These are phyloP conservation scores for Rhinoptilus africanus DNA, from an alignment of 2,113 vertebrate species.

Conservation along the genomic window DNA sequence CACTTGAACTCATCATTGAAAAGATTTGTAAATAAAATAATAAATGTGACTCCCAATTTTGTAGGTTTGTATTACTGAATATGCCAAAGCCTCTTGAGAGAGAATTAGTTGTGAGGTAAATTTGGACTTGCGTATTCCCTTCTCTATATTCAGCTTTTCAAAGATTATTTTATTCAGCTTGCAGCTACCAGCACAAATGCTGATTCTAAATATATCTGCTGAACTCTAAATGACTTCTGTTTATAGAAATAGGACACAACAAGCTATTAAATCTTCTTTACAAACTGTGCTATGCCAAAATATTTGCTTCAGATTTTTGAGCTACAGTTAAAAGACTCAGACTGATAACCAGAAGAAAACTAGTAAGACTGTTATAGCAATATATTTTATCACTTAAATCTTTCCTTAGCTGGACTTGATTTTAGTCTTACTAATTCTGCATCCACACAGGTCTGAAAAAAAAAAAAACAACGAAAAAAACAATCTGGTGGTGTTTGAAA, in stretches of 20 bases:
- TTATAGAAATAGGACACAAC: constrained; percentile 78
- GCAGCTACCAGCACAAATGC: constrained; percentile 69
- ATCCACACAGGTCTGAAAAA: neutral
- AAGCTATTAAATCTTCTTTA: constrained; percentile 78
- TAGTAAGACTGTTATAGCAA: neutral
- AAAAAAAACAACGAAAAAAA: neutral
- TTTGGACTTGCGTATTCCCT: neutral
- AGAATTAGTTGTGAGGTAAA: neutral
- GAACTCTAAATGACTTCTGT: constrained; percentile 79
- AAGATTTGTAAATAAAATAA: neutral
- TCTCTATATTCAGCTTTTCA: constrained; percentile 62
- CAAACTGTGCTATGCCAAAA: constrained; percentile 69
- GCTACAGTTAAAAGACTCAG: constrained; percentile 14
- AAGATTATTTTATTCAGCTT: constrained; percentile 74
- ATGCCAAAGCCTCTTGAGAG: neutral
- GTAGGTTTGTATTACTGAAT: neutral
- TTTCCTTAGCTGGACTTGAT: neutral
- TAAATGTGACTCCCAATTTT: neutral
- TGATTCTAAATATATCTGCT: constrained; percentile 78
- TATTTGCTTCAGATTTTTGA: constrained; percentile 55
- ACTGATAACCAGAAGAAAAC: neutral
- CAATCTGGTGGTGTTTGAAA: neutral
- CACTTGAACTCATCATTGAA: neutral
- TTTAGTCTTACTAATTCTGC: neutral
- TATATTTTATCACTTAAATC: neutral